Evolutionary conservation across 2,797 vertebrate genomes (phyloP).

Genomic region (Catharus ustulatus): DNA sequence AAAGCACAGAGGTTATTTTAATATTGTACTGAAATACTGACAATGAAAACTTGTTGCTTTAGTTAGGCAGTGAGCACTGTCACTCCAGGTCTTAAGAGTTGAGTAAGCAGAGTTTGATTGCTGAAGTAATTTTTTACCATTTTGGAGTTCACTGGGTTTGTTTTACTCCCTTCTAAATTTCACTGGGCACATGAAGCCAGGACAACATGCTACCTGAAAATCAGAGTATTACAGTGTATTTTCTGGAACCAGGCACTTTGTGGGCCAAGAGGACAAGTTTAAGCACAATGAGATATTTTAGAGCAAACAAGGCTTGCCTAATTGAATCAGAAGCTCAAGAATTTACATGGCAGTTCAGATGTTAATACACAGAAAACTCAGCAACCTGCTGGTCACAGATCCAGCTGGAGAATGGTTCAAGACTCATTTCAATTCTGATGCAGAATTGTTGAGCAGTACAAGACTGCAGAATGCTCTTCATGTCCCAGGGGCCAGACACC

Average conservation of each 20-base stretch:
- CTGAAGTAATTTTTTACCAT: background rate
- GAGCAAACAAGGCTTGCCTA: background rate
- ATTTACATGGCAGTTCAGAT: background rate
- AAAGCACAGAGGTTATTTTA: constrained; percentile 22
- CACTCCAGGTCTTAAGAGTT: background rate
- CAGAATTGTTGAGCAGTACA: background rate
- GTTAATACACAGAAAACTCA: background rate
- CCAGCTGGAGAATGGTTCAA: background rate
- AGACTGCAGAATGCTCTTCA: background rate
- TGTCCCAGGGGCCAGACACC: background rate
- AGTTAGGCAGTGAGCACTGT: background rate
- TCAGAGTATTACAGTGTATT: background rate
- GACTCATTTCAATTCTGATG: background rate
- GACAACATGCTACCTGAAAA: background rate
- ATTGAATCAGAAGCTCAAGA: background rate
- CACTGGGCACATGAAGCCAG: background rate
- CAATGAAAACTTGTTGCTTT: constrained; percentile 4
- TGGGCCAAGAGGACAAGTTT: background rate
- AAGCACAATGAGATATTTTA: background rate
- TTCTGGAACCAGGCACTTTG: background rate
- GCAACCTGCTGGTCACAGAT: background rate
- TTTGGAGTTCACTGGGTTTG: background rate
- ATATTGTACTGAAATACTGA: constrained; percentile 5
- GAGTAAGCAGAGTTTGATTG: background rate
- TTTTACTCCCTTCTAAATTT: background rate